Evolutionary conservation across 2,888 invertebrate species (phyloP).

Genomic region (Chironomus tentans): DNA sequence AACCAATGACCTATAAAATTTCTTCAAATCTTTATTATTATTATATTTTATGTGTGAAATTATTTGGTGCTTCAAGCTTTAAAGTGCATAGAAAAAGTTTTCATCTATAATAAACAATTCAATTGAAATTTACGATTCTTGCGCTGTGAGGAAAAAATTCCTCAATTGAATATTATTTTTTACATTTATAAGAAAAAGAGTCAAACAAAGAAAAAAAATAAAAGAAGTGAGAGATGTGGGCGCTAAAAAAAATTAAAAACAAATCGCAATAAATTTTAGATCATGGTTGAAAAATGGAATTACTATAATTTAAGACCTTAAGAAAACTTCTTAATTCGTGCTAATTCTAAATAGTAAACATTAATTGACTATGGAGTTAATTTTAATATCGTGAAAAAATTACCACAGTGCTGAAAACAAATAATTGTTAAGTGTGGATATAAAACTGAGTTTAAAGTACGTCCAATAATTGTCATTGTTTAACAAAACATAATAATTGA

Average conservation of each 20-base stretch:
- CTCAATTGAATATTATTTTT: too few species aligned
- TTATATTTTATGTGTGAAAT: background rate
- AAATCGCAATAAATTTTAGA: background rate
- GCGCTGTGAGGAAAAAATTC: too few species aligned
- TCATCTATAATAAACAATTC: too few species aligned
- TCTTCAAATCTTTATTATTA: background rate
- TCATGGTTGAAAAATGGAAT: background rate
- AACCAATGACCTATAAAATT: constrained; percentile 24
- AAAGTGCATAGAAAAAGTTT: background rate
- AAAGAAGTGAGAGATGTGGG: background rate
- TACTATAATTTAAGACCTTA: too few species aligned
- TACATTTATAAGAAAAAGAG: background rate
- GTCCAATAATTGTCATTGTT: background rate
- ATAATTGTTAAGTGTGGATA: background rate
- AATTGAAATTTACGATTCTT: too few species aligned
- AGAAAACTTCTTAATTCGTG: too few species aligned
- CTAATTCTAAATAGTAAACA: too few species aligned
- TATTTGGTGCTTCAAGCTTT: background rate
- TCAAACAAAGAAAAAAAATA: background rate
- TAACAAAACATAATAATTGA: background rate
- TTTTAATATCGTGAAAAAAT: too few species aligned
- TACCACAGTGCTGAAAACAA: too few species aligned
- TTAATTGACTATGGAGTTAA: too few species aligned
- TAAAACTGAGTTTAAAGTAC: background rate
- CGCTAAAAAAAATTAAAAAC: background rate